Conservation (phyloP, 2,797 vertebrate species). For the Eremophila alpestris region DNA sequence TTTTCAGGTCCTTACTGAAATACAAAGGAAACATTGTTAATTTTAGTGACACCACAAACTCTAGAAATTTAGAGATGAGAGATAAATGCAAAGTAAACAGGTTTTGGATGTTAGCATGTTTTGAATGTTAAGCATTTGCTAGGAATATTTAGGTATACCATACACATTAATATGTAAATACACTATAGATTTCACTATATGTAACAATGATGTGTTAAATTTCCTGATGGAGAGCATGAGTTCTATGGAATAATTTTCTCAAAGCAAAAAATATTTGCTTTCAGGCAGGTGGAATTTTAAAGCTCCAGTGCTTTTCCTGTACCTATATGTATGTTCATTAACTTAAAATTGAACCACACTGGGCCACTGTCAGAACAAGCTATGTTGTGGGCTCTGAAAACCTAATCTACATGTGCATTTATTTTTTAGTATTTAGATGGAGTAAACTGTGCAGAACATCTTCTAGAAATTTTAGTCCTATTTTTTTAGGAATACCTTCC, state of each 20-base stretch:
- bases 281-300: neutral
- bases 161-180: neutral
- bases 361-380: neutral
- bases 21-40: neutral
- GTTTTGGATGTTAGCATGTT: neutral
- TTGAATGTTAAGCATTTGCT: neutral
- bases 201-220: neutral
- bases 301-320: neutral
- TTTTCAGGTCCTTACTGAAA: neutral
- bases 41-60: neutral
- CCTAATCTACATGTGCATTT: neutral
- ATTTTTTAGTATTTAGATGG: neutral
- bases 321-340: neutral
- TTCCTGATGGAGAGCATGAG: neutral
- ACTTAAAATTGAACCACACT: neutral
- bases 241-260: neutral
- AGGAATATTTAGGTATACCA: neutral
- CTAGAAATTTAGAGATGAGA: neutral
- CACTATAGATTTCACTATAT: neutral
- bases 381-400: neutral
- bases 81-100: neutral
- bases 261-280: neutral
- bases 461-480: neutral
- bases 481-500: neutral
- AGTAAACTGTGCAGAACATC: neutral